A percentile compares a stretch with the other conserved stretches of the same genome.
These are phyloP conservation scores for Oscarella lobularis DNA, from an alignment of 37 sponge, comb jelly and placozoan genomes.

Conservation along the genomic window DNA sequence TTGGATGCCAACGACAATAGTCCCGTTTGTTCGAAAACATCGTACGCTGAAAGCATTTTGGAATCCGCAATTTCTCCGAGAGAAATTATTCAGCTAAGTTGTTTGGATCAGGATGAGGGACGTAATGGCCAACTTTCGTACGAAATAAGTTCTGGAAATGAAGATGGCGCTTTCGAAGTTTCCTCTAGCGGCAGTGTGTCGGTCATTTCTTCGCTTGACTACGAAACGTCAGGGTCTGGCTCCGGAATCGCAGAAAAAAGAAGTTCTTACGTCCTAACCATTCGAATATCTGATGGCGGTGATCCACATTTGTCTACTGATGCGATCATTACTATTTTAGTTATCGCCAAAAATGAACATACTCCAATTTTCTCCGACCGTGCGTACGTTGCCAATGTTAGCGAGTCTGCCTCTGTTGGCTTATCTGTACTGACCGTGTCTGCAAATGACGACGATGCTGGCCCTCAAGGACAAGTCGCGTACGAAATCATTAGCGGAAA, in stretches of 20 bases:
- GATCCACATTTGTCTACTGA: slow-evolving; percentile 20
- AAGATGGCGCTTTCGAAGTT: slow-evolving; percentile 18
- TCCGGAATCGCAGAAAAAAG: no score
- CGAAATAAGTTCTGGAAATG: slow-evolving; percentile 1
- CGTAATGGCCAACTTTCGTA: slow-evolving; percentile 12
- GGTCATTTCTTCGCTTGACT: neutral
- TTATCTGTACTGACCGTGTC: slow-evolving; percentile 13
- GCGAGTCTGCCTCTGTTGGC: slow-evolving; percentile 12
- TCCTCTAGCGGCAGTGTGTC: neutral
- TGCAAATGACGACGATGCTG: slow-evolving; percentile 40
- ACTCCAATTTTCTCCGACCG: slow-evolving; percentile 22
- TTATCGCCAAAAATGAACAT: slow-evolving; percentile 27
- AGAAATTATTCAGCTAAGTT: slow-evolving; percentile 8
- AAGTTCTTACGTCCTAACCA: slow-evolving; percentile 5
- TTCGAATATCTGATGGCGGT: slow-evolving; percentile 33
- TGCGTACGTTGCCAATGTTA: neutral
- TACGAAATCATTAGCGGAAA: slow-evolving; percentile 11
- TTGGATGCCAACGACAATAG: slow-evolving; percentile 30
- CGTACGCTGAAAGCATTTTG: neutral
- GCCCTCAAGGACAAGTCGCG: slow-evolving; percentile 30
- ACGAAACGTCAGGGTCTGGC: no score
- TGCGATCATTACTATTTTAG: slow-evolving; percentile 6
- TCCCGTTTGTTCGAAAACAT: neutral
- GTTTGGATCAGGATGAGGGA: slow-evolving; percentile 12
- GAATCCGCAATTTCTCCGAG: neutral